Conservation (phyloP, 1,140 invertebrate genomes). For the Lepeophtheirus salmonis region DNA sequence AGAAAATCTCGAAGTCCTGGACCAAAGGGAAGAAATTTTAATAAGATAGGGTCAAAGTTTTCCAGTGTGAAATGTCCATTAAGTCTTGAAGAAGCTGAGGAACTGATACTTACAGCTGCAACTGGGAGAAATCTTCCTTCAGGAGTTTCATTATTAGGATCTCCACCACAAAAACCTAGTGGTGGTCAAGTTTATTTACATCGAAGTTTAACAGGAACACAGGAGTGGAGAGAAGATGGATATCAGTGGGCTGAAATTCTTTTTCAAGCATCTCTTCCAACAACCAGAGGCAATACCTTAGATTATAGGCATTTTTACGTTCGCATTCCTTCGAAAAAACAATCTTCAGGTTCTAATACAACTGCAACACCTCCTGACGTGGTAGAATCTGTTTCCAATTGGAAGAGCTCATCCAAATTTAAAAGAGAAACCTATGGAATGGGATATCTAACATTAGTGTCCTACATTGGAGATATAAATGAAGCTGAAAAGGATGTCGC, state of each 20-base stretch:
- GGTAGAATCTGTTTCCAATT: neutral
- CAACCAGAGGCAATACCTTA: neutral
- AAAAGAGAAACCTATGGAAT: conserved; percentile 7
- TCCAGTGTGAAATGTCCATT: neutral
- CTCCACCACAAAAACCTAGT: neutral
- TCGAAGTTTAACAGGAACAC: neutral
- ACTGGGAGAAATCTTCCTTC: neutral
- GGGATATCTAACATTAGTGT: conserved; percentile 1
- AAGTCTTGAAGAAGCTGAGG: conserved; percentile 5
- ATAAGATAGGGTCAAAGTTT: neutral
- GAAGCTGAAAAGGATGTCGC: neutral
- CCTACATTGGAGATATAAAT: conserved; percentile 7
- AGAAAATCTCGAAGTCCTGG: neutral
- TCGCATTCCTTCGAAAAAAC: neutral
- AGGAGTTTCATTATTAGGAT: neutral
- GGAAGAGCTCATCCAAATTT: conserved; percentile 1
- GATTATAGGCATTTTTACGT: conserved; percentile 14
- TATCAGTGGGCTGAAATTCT: conserved; percentile 6
- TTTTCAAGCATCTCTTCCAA: neutral
- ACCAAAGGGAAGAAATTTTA: neutral
- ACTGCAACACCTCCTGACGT: neutral
- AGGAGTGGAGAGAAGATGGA: neutral
- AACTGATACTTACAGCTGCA: neutral
- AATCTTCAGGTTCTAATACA: neutral
- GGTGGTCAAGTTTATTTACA: neutral